Conservation (phyloP, 2,113 vertebrate species). For the Chaetops frenatus region DNA sequence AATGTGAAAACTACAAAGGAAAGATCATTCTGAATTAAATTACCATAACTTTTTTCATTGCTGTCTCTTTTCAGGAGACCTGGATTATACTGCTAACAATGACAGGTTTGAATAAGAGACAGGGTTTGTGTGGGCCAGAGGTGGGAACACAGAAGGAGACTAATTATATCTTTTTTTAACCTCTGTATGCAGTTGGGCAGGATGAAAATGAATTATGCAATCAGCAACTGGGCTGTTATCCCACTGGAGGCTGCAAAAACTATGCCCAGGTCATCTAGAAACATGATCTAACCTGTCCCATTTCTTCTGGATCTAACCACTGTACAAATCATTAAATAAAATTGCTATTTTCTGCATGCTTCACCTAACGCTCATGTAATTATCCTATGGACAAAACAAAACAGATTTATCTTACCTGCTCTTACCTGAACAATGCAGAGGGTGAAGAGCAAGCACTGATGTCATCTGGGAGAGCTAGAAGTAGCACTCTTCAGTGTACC, state of each 20-base stretch:
- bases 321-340: background rate
- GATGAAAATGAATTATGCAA: constrained; percentile 25
- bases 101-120: constrained; percentile 52
- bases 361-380: background rate
- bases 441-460: background rate
- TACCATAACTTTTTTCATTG: constrained; percentile 62
- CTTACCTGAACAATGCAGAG: background rate
- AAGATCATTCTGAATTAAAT: constrained; percentile 60
- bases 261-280: background rate
- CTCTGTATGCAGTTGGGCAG: constrained; percentile 39
- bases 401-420: background rate
- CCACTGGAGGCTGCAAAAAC: background rate
- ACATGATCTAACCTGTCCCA: background rate
- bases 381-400: background rate
- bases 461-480: background rate
- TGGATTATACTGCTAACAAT: constrained; percentile 39
- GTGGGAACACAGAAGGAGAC: constrained; percentile 14
- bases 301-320: background rate
- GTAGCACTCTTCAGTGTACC: background rate
- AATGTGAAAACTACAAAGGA: constrained; percentile 51
- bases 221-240: background rate
- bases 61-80: constrained; percentile 38
- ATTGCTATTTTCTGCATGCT: background rate
- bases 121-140: constrained; percentile 47
- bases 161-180: constrained; percentile 58